Base-by-base conservation (phyloP, 2,888 invertebrate genomes). In the Ochlodes sylvanus region DNA sequence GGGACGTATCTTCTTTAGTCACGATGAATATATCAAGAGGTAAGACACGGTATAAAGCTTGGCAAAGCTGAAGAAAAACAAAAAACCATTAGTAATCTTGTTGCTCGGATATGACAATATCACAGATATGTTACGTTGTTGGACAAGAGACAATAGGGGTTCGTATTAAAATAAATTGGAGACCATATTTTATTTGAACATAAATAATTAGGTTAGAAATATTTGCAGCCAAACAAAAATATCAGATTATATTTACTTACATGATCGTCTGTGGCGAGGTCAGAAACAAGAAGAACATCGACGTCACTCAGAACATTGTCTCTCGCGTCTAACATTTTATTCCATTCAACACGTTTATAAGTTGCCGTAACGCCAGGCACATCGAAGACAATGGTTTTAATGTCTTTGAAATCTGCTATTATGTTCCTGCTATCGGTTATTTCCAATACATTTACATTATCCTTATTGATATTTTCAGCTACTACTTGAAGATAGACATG, bases 401-500 rank as follows among this genome's bases (percentile, higher is more conserved):
- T 32, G 17, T 71, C 69, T 19, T 61, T 62, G n/a, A 74, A 73
- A 9, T 72, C 19, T 0, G 70, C 66, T 4, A 17, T 15, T 7
- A 71, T 67, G 5, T 64, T 60, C 3, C 70, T 34, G 9, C 68
- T 64, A 21, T 74, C 73, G 21, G 61, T 19, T n/a, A 81, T 68
- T 70, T 82, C 77, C 1, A 79, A 15, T 1, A 81, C 71, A 47
- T 76, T 78, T 5, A 82, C 72, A 0, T 27, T 34, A 5, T 76
- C 70, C 68, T 77, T 80, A 34, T 76, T 78, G 0, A 78, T 52
- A 67, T 84, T 83, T 71, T 84, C 83, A 50, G 76, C 73, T 12
- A 81, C 74, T 10, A 79, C 77, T 82, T 84, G 84, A 7, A 80
- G 47, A 62, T 72, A 79, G 0, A 78, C 68, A 62, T 78, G 71